Conservation (phyloP, 2,797 vertebrate genomes). For the Chromis chromis region DNA sequence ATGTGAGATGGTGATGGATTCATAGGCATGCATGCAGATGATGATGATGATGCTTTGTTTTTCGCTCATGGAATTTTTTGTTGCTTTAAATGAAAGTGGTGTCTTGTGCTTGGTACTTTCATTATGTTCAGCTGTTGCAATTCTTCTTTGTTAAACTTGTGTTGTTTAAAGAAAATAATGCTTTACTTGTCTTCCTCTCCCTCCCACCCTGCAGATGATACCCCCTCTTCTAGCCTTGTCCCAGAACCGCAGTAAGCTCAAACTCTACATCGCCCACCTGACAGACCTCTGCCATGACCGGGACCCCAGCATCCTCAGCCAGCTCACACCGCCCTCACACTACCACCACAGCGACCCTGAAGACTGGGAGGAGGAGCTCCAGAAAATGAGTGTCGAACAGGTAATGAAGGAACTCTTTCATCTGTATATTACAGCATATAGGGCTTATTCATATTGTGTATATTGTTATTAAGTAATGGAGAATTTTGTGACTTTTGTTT, state of each 20-base stretch:
- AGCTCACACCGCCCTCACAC: conserved; percentile 91
- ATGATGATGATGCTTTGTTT: conserved; percentile 8
- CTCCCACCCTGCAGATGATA: conserved; percentile 87
- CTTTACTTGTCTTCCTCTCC: neutral
- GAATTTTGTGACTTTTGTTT: too few species aligned
- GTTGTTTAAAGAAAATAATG: neutral
- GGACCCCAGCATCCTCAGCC: conserved; percentile 93
- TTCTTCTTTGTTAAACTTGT: neutral
- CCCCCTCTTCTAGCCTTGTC: conserved; percentile 95
- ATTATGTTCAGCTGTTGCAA: conserved; percentile 5
- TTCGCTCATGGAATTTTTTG: neutral
- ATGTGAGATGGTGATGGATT: conserved; percentile 22
- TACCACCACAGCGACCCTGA: conserved; percentile 90
- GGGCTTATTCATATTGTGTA: neutral
- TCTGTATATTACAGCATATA: neutral
- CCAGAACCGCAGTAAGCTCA: conserved; percentile 97
- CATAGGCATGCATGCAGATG: conserved; percentile 48
- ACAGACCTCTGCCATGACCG: conserved; percentile 95
- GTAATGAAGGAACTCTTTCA: conserved; percentile 72
- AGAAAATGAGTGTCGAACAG: conserved; percentile 91
- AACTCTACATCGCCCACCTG: conserved; percentile 98
- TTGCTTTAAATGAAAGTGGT: conserved; percentile 10
- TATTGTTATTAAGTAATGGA: neutral
- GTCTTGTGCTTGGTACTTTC: conserved; percentile 22
- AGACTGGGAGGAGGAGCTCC: conserved; percentile 93